Evolutionary conservation across 2,797 vertebrate species (phyloP).

Genomic region (Sebastes alutus): DNA sequence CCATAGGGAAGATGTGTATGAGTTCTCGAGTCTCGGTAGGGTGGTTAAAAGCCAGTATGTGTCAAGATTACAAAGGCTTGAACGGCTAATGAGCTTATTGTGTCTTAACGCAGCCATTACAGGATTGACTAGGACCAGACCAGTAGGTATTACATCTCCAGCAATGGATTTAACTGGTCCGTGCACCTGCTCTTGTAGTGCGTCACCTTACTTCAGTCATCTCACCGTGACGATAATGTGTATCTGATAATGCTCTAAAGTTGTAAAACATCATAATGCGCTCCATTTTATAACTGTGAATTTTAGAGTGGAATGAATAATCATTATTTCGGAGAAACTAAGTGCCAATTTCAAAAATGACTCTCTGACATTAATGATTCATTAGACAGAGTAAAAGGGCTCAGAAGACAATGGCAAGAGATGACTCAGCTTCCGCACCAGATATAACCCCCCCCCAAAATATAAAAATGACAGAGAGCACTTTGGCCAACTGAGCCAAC

Average conservation of each 20-base stretch:
- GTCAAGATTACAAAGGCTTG: slow-evolving; percentile 51
- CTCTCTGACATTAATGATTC: neutral
- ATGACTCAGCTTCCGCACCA: slow-evolving; percentile 21
- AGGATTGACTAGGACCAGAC: slow-evolving; percentile 29
- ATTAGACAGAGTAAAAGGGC: neutral
- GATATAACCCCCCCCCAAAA: neutral
- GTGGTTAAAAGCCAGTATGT: slow-evolving; percentile 28
- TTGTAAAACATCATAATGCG: neutral
- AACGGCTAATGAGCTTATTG: slow-evolving; percentile 50
- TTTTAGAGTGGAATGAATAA: neutral
- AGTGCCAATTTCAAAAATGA: neutral
- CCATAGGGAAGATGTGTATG: neutral
- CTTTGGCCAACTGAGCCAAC: slow-evolving; percentile 14
- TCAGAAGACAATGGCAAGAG: neutral
- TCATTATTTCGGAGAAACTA: neutral
- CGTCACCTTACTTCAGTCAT: neutral
- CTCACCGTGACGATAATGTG: neutral
- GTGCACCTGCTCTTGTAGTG: slow-evolving; percentile 13
- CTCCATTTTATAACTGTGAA: neutral
- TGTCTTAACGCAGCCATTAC: slow-evolving; percentile 35
- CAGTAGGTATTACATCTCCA: slow-evolving; percentile 37
- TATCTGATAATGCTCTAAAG: neutral
- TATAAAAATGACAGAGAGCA: slow-evolving; percentile 9
- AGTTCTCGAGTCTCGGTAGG: neutral
- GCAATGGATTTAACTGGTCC: slow-evolving; percentile 23